phyloP scores from a whole-genome alignment of 1,140 invertebrate genomes.

The Camponotus floridanus region DNA sequence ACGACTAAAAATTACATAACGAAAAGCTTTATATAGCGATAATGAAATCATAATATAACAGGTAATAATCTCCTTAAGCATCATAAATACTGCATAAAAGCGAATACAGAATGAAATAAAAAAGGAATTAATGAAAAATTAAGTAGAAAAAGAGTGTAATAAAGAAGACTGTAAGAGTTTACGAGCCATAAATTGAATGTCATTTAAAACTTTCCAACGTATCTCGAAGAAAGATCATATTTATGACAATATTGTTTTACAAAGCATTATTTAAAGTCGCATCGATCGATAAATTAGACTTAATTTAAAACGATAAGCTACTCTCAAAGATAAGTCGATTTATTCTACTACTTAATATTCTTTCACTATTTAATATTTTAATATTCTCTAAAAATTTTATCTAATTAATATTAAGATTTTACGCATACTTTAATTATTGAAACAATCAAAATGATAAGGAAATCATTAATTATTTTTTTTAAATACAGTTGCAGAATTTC shows the following conservation, averaged over 20 bases:
- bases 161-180: neutral
- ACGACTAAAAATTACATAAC: neutral
- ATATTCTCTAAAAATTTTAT: neutral
- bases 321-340: neutral
- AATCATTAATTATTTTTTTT: neutral
- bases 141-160: neutral
- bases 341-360: neutral
- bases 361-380: neutral
- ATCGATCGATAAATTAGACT: neutral
- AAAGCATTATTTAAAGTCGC: neutral
- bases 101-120: neutral
- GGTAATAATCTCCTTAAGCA: constrained; percentile 13
- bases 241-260: neutral
- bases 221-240: neutral
- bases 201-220: constrained; percentile 3
- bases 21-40: neutral
- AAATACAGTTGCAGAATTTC: constrained; percentile 84
- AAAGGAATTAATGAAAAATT: neutral
- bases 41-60: neutral
- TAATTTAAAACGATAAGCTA: neutral
- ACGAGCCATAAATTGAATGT: constrained; percentile 5
- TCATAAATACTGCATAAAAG: constrained; percentile 2
- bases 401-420: neutral
- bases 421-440: neutral
- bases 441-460: neutral